A percentile compares a stretch with the other conserved stretches of the same genome.
These are phyloP conservation scores for Neuroterus valhalla DNA, from an alignment of 1,140 invertebrate genomes.

Conservation along the genomic window DNA sequence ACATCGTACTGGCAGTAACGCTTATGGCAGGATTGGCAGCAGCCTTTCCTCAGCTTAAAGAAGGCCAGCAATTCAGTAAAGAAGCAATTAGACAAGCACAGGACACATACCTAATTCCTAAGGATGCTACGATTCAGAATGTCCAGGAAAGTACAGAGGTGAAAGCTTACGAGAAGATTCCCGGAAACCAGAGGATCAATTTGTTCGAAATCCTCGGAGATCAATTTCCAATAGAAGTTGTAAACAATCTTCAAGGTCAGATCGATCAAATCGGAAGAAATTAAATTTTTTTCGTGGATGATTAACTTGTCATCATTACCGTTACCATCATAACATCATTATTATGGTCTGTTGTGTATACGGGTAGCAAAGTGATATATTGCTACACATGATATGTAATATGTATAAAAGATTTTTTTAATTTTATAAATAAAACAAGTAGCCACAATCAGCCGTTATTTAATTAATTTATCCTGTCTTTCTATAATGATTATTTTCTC, in stretches of 20 bases:
- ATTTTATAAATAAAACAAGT: constrained; percentile 44
- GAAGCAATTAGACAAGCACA: constrained; percentile 91
- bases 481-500: constrained; percentile 14
- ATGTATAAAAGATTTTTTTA: constrained; percentile 44
- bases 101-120: constrained; percentile 87
- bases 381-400: constrained; percentile 57
- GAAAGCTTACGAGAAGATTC: constrained; percentile 88
- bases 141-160: constrained; percentile 90
- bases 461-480: constrained; percentile 31
- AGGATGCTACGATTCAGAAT: constrained; percentile 89
- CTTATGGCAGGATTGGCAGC: constrained; percentile 72
- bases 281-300: constrained; percentile 56
- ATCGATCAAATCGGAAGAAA: constrained; percentile 86
- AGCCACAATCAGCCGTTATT: constrained; percentile 44
- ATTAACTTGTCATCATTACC: constrained; percentile 13
- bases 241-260: constrained; percentile 85
- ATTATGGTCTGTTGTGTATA: constrained; percentile 37
- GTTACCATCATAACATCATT: constrained; percentile 5
- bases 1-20: constrained; percentile 67
- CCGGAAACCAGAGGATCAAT: constrained; percentile 87
- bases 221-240: constrained; percentile 89
- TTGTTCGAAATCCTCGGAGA: constrained; percentile 87
- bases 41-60: constrained; percentile 81
- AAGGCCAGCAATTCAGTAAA: constrained; percentile 86
- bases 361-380: constrained; percentile 34